A percentile compares a stretch with the other conserved stretches of the same genome.
Evolutionary conservation across 2,888 invertebrate species (phyloP).

Genomic region (Ommatoiulus sabulosus): DNA sequence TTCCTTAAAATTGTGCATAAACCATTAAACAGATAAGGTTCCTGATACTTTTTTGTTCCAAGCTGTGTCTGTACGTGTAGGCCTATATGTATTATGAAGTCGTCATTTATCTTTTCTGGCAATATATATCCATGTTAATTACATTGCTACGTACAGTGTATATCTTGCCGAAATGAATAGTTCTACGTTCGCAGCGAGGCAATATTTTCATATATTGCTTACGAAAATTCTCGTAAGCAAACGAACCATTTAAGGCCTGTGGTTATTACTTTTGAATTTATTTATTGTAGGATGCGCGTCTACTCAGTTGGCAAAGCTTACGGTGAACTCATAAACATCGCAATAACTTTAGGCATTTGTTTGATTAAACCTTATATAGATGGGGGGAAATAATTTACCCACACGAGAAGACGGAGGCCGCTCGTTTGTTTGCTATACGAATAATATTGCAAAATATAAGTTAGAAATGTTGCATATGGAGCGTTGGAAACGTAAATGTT

Average conservation of each 20-base stretch:
- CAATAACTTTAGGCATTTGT: constrained; percentile 5
- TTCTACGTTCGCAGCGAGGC: too few species aligned
- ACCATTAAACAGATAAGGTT: too few species aligned
- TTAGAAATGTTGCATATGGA: not conserved
- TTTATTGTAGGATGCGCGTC: not conserved
- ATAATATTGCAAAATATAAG: not conserved
- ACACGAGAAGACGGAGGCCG: not conserved
- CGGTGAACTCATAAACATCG: not conserved
- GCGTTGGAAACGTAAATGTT: not conserved
- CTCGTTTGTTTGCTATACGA: not conserved
- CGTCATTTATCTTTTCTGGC: too few species aligned
- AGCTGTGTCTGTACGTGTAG: too few species aligned
- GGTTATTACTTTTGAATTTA: not conserved
- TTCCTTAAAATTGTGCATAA: too few species aligned
- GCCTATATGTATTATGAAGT: too few species aligned
- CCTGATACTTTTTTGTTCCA: too few species aligned
- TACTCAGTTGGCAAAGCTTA: not conserved
- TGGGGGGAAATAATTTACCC: not conserved
- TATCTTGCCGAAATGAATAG: too few species aligned
- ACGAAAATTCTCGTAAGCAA: too few species aligned
- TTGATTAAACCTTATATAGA: not conserved
- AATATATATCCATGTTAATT: too few species aligned
- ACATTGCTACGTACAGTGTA: too few species aligned
- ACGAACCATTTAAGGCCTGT: not conserved
- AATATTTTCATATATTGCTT: too few species aligned